Percentiles rank a stretch among this genome's conserved stretches.
Conservation (phyloP, 2,113 vertebrate genomes). For the Rhinopomastus cyanomelas region DNA sequence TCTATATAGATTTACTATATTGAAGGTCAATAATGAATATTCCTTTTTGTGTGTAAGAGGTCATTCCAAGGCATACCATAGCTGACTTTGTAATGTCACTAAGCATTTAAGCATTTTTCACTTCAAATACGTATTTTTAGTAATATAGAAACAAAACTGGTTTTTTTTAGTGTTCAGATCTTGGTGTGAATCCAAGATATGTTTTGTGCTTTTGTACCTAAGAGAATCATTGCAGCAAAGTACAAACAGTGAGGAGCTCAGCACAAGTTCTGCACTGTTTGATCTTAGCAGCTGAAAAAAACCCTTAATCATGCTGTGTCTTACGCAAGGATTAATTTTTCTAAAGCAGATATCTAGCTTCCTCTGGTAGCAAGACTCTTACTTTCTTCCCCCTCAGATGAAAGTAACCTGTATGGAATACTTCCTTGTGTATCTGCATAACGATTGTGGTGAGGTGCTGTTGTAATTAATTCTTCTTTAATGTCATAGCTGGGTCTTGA, state of each 20-base stretch:
- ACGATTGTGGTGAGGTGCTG: background rate
- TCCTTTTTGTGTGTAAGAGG: background rate
- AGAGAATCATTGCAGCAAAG: background rate
- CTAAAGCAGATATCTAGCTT: conserved; percentile 9
- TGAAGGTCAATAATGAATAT: conserved; percentile 45
- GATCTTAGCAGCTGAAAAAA: background rate
- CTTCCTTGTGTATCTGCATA: background rate
- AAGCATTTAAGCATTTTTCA: background rate
- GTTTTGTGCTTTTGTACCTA: background rate
- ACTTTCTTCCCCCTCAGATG: background rate
- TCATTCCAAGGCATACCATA: background rate
- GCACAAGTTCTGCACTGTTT: background rate
- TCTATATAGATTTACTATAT: background rate
- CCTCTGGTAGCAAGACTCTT: background rate
- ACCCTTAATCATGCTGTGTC: background rate
- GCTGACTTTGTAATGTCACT: background rate
- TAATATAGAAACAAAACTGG: background rate
- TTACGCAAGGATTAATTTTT: conserved; percentile 4
- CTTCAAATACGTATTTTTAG: background rate
- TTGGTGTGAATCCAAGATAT: background rate
- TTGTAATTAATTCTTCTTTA: background rate
- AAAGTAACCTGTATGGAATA: background rate
- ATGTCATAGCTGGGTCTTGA: background rate
- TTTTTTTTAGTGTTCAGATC: background rate
- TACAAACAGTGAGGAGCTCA: background rate